Base-by-base conservation (phyloP, 2,888 invertebrate genomes). In the Oxycera nigricornis region DNA sequence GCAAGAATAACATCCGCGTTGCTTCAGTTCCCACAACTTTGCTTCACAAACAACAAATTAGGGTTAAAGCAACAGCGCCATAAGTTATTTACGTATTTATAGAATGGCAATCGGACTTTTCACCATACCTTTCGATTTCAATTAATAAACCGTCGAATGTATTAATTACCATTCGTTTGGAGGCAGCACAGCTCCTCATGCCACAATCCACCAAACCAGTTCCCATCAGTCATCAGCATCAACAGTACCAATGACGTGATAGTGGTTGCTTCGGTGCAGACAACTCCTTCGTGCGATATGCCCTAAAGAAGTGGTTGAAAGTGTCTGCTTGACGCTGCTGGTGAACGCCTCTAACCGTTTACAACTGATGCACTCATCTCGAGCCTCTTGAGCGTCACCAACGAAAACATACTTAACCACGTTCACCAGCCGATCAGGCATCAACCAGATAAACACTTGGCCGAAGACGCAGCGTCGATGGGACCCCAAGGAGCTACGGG, bases 101-200 rank as follows among this genome's bases (percentile, higher is more conserved):
- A 52, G 70, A 70, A 70, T 70, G 70, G 70, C 70, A 70, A 70
- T 52, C 52, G 55, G 31, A 70, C 70, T 35, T 52, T 70, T 70
- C 70, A 55, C 70, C 22, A n/a, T n/a, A 30, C 70, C 70, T 70
- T 70, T 70, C 70, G 55, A 55, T 52, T 70, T 55, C 70, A 31
- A 52, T 70, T 70, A 52, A 65, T 65, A 52, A 70, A 52, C 14
- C 55, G 30, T 46, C 67, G 31, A 52, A 28, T 11, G 31, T 28
- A 70, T 52, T 52, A 70, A 70, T 70, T 70, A 28, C 39, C 39
- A 65, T 50, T 50, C 28, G 52, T 28, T 30, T 17, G 55, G 26
- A 46, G n/a, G n/a, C n/a, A n/a, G n/a, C n/a, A n/a, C n/a, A 24
- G 22, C 30, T 7, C 39, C 11, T 3, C 22, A 46, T 46, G 14